Conservation (phyloP, 1,140 invertebrate species). For the Venustaconcha ellipsiformis region DNA sequence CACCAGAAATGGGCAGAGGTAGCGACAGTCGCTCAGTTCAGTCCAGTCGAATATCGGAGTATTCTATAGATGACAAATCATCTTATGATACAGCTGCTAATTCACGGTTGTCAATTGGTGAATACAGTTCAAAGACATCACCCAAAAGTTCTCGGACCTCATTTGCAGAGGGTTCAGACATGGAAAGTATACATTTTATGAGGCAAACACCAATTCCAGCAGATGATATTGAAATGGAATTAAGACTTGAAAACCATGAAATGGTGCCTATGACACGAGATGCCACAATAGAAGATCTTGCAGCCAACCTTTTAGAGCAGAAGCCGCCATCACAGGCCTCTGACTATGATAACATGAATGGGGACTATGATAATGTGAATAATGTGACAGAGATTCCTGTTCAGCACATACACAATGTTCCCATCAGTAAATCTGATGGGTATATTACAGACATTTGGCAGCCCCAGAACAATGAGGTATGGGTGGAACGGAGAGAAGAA, state of each 20-base stretch:
- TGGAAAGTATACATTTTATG: constrained; percentile 43
- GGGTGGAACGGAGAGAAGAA: constrained; percentile 28
- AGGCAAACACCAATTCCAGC: constrained; percentile 35
- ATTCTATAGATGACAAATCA: constrained; percentile 59
- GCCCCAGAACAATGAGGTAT: constrained; percentile 15
- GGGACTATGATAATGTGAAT: constrained; percentile 33
- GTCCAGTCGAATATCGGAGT: constrained; percentile 57
- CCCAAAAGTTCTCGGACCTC: constrained; percentile 62
- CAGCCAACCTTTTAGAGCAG: constrained; percentile 32
- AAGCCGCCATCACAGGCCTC: constrained; percentile 53
- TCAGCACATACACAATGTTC: constrained; percentile 27
- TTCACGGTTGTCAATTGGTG: constrained; percentile 55
- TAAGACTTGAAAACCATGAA: constrained; percentile 16
- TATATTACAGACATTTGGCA: constrained; percentile 29
- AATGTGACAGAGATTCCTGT: background rate
- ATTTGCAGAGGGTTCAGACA: constrained; percentile 57
- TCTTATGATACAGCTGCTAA: constrained; percentile 62
- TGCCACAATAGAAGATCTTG: constrained; percentile 45
- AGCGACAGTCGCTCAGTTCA: constrained; percentile 57
- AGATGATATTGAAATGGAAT: constrained; percentile 32
- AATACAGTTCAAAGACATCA: constrained; percentile 50
- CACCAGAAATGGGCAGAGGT: constrained; percentile 49
- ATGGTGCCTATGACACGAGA: constrained; percentile 23
- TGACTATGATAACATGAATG: constrained; percentile 61
- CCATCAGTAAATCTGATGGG: constrained; percentile 58